Evolutionary conservation across 2,888 invertebrate species (phyloP), one percentile per base, ranked within the genome.

Genomic region (Elegia similella): DNA sequence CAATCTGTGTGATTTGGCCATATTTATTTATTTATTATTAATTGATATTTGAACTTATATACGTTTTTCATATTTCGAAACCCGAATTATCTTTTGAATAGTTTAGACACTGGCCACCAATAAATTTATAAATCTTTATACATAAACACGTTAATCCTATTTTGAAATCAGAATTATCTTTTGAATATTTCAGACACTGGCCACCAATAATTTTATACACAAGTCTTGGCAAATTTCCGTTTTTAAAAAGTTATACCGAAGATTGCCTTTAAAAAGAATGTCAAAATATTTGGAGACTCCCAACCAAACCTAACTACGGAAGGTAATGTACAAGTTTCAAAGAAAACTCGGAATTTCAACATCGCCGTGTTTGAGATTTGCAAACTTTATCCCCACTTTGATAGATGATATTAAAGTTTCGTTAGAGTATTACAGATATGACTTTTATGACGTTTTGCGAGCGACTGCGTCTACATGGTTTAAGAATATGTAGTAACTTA

Each of bases 361-460:
- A 34, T 7, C 34, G 17, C 67, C 65, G 65, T 71, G 70, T 71
- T 72, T 69, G 65, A 69, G 68, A 74, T 74, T 73, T 69, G 70
- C 69, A 71, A 74, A 74, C 66, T 73, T 73, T 69, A 63, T 64
- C 66, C 62, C 55, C 55, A 59, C 50, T 64, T 44, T 58, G 58
- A 58, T 60, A 57, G 57, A 59, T 62, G 57, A 56, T 60, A 58
- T 62, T 60, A 59, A 60, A 58, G 47, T 57, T 57, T 47, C 57
- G 38, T 38, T 38, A 38, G 38, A 12, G n/a, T 10, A 38, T 12
- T 5, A 38, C n/a, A 38, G n/a, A 38, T 38, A 38, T n/a, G 38
- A 38, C 38, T 38, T 38, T 38, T 38, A 38, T 38, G 38, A 38
- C 38, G 38, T n/a, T 38, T n/a, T 12, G 10, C 12, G 7, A 23